Percentiles rank a stretch among this genome's conserved stretches.
Evolutionary conservation across 2,113 vertebrate genomes (phyloP).

Genomic region (Scomber japonicus): DNA sequence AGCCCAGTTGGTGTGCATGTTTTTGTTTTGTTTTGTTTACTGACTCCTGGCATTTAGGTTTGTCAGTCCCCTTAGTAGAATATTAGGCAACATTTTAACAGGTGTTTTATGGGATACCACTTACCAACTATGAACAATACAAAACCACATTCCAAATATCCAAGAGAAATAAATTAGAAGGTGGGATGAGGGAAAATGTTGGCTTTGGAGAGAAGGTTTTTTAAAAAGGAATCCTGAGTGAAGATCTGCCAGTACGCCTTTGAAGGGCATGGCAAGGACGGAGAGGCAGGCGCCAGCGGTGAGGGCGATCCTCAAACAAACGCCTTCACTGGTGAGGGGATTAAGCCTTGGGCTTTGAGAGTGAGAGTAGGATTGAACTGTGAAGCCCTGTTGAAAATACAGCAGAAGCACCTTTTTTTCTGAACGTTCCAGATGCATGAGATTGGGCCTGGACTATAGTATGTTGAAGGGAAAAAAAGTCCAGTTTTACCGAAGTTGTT

Average conservation of each 20-base stretch:
- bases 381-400: conserved; percentile 71
- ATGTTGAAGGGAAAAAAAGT: neutral
- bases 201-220: conserved; percentile 29
- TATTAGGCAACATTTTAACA: conserved; percentile 13
- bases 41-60: conserved; percentile 31
- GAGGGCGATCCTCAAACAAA: conserved; percentile 79
- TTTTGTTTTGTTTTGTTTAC: neutral
- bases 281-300: conserved; percentile 58
- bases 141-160: conserved; percentile 9
- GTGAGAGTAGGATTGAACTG: conserved; percentile 77
- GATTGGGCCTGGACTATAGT: conserved; percentile 32
- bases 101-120: neutral
- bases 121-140: conserved; percentile 21
- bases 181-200: neutral
- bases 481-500: conserved; percentile 46
- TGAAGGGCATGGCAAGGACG: conserved; percentile 80
- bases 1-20: neutral
- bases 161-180: conserved; percentile 30
- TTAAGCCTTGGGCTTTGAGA: conserved; percentile 79
- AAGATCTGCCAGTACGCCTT: conserved; percentile 74
- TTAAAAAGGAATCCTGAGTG: conserved; percentile 70
- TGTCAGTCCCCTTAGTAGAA: neutral
- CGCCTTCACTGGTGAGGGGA: conserved; percentile 72
- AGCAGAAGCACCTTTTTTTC: conserved; percentile 34
- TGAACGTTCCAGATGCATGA: conserved; percentile 47